phyloP scores from a whole-genome alignment of 1,140 invertebrate species.

The Atta colombica region DNA sequence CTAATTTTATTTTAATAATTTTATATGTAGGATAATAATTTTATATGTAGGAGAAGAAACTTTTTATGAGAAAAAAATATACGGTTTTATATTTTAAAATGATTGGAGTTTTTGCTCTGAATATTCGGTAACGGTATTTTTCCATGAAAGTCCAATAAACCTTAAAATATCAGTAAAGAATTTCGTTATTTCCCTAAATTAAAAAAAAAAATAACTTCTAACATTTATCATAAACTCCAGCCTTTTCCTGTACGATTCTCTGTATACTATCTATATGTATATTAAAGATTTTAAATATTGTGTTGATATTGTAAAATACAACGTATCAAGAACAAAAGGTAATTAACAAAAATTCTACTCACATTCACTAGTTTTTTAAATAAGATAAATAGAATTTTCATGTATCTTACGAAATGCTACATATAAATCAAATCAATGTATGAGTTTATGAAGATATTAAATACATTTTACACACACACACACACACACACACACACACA shows the following conservation, averaged over 20 bases:
- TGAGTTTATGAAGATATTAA: background rate
- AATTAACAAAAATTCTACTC: slow-evolving; percentile 21
- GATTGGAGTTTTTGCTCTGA: background rate
- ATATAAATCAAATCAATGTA: slow-evolving; percentile 1
- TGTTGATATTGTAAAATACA: slow-evolving; percentile 25
- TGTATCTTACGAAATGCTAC: background rate
- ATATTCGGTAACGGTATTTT: background rate
- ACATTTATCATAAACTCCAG: background rate
- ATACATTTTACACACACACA: background rate
- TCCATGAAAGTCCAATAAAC: background rate
- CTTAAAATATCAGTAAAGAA: slow-evolving; percentile 9
- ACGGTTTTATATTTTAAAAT: background rate
- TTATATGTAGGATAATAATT: background rate
- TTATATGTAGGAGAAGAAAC: background rate
- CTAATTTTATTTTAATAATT: background rate
- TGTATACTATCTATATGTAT: background rate
- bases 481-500: too few relatives aligned
- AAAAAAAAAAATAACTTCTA: background rate
- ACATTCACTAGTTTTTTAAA: slow-evolving; percentile 18
- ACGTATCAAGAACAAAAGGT: background rate
- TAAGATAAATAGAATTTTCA: background rate
- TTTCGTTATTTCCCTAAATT: background rate
- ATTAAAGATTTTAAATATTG: background rate
- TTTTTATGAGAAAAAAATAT: background rate
- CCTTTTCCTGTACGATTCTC: background rate